Evolutionary conservation across 2,797 vertebrate genomes (phyloP).

Genomic region (Phalloptychus januarius): DNA sequence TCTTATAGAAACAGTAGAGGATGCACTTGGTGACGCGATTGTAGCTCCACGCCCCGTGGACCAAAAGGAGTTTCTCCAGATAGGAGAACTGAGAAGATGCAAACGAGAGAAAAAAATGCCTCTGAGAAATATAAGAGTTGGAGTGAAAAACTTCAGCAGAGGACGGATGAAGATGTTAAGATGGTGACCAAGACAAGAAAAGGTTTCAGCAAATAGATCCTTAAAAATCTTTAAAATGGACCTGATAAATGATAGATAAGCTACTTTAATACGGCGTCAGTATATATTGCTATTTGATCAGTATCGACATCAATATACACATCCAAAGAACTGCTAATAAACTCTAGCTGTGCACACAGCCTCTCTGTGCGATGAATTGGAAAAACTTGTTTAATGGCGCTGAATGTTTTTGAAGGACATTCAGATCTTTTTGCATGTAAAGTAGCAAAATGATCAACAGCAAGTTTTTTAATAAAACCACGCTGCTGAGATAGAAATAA

Average conservation of each 20-base stretch:
- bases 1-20: conserved; percentile 99
- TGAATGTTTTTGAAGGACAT: neutral
- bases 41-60: conserved; percentile 98
- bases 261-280: neutral
- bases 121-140: neutral
- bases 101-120: neutral
- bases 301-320: neutral
- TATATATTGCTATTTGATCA: neutral
- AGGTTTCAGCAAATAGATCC: neutral
- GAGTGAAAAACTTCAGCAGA: conserved; percentile 6
- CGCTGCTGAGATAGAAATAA: neutral
- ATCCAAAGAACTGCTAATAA: no score
- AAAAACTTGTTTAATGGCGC: neutral
- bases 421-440: neutral
- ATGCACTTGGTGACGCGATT: conserved; percentile 98
- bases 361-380: neutral
- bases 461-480: neutral
- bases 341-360: no score
- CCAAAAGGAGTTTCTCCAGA: conserved; percentile 93
- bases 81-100: conserved; percentile 86
- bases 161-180: neutral
- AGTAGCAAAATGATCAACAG: neutral
- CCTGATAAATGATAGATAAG: neutral
- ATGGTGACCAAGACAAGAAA: neutral
- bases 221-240: neutral